phyloP scores from a whole-genome alignment of 2,888 invertebrate species.

The Sussaba pulchella region DNA sequence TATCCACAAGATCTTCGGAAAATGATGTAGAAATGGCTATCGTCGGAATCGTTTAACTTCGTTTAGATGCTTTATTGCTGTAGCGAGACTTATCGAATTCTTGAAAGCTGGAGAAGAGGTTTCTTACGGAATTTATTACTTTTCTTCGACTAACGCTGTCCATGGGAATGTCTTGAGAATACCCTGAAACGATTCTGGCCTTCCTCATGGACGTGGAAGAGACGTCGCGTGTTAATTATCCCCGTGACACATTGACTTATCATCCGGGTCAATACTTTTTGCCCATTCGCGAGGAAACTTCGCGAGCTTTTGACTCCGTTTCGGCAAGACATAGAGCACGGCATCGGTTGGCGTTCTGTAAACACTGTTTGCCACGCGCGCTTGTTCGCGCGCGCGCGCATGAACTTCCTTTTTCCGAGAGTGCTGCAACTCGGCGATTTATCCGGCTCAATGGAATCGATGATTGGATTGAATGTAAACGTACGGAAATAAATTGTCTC shows the following conservation, averaged over 20 bases:
- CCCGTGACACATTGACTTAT: background rate
- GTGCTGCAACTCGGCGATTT: constrained; percentile 3
- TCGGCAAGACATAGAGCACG: constrained; percentile 15
- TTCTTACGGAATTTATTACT: background rate
- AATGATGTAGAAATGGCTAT: too few species aligned
- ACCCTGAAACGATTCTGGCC: background rate
- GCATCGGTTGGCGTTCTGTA: constrained; percentile 6
- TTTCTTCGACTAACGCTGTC: background rate
- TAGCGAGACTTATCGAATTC: background rate
- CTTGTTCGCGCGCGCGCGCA: background rate
- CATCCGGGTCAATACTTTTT: constrained; percentile 9
- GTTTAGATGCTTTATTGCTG: background rate
- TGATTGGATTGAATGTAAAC: constrained; percentile 39
- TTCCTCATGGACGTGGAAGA: background rate
- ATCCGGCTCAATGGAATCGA: background rate
- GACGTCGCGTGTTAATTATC: background rate
- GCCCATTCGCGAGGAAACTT: background rate
- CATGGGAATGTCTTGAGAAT: background rate
- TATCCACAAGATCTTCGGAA: too few species aligned
- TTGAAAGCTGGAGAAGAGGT: background rate
- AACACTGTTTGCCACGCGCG: constrained; percentile 26
- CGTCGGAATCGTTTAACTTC: background rate
- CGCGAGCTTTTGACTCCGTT: background rate
- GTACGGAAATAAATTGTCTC: constrained; percentile 9
- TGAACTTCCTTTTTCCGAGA: constrained; percentile 3